phyloP scores from a whole-genome alignment of 2,113 vertebrate species.

The Nibea albiflora region DNA sequence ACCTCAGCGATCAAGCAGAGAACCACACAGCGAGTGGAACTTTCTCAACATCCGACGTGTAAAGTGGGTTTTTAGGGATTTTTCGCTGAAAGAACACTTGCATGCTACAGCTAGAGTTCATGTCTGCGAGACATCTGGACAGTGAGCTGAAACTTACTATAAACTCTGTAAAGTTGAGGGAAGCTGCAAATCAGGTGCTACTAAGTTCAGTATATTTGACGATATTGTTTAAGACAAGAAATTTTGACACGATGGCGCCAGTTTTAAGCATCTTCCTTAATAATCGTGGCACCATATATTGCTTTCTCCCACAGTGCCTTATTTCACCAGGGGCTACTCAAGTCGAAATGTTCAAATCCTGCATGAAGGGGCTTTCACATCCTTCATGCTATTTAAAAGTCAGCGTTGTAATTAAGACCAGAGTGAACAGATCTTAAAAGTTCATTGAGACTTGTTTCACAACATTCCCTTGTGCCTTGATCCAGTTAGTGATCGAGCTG shows the following conservation, averaged over 20 bases:
- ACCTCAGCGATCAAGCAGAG: no score
- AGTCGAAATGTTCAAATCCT: constrained; percentile 10
- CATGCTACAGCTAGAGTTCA: not conserved
- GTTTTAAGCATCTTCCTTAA: not conserved
- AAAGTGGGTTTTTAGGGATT: not conserved
- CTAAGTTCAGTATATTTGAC: not conserved
- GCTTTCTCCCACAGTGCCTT: not conserved
- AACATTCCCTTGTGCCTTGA: constrained; percentile 63
- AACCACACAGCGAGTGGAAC: no score
- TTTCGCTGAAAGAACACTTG: not conserved
- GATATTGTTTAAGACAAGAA: not conserved
- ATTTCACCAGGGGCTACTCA: constrained; percentile 4
- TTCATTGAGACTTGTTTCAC: constrained; percentile 73
- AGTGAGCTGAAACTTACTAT: not conserved
- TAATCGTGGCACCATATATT: not conserved
- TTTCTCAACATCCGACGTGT: no score
- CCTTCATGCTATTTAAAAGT: constrained; percentile 64
- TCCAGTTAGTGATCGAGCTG: constrained; percentile 64
- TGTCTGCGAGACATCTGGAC: not conserved
- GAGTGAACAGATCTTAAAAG: constrained; percentile 71
- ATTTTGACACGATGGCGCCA: not conserved
- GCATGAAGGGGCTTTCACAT: constrained; percentile 36
- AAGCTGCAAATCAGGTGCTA: not conserved
- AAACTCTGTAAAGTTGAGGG: not conserved
- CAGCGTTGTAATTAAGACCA: constrained; percentile 70